Evolutionary conservation across 2,888 invertebrate genomes (phyloP).

Genomic region (Noctua janthe): DNA sequence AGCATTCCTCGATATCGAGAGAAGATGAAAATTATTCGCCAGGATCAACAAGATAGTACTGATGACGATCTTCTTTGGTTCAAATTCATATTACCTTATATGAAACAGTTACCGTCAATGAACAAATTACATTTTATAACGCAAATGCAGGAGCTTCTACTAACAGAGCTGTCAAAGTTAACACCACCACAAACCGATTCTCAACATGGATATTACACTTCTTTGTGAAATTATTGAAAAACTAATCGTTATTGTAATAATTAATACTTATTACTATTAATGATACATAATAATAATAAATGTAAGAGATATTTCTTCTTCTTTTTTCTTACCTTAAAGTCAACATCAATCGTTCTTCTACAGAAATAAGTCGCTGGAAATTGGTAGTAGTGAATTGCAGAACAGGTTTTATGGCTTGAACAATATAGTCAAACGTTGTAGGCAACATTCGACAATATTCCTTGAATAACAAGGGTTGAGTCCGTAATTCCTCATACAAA

Average conservation of each 20-base stretch:
- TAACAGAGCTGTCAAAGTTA: conserved; percentile 65
- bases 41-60: conserved; percentile 58
- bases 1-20: conserved; percentile 63
- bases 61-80: conserved; percentile 65
- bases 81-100: conserved; percentile 67
- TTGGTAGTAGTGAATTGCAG: no score
- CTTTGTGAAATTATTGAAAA: conserved; percentile 55
- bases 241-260: conserved; percentile 24
- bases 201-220: conserved; percentile 57
- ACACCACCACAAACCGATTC: conserved; percentile 49
- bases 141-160: conserved; percentile 66
- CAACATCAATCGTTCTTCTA: no score
- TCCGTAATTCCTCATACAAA: no score
- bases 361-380: no score
- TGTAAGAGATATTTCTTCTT: no score
- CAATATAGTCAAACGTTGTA: no score
- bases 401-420: no score
- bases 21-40: conserved; percentile 59
- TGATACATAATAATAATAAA: no score
- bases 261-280: no score
- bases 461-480: no score
- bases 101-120: conserved; percentile 65
- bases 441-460: no score
- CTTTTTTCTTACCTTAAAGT: no score
- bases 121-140: conserved; percentile 68